phyloP scores from a whole-genome alignment of 2,113 vertebrate genomes.

The Tympanuchus pallidicinctus region DNA sequence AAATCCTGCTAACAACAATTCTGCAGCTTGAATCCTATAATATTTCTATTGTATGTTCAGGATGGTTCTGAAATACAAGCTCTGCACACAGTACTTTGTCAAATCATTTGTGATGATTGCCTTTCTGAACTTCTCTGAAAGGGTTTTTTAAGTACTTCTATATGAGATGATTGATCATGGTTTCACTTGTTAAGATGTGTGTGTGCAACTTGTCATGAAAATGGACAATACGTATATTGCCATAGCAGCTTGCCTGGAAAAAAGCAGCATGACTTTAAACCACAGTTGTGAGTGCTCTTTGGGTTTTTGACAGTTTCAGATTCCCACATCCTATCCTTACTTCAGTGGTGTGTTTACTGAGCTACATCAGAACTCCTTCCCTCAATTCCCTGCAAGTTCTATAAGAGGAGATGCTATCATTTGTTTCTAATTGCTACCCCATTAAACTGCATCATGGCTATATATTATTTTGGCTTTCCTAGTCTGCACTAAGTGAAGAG shows the following conservation, averaged over 20 bases:
- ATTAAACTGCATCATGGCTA: neutral
- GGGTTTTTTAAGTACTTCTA: neutral
- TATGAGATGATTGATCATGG: neutral
- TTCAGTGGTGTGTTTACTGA: neutral
- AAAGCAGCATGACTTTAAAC: neutral
- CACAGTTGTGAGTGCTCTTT: neutral
- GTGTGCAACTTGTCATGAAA: neutral
- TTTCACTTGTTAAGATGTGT: neutral
- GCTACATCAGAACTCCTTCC: neutral
- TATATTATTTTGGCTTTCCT: too few species aligned
- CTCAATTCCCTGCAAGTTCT: neutral
- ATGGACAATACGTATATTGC: neutral
- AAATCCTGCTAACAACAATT: neutral
- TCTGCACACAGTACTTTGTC: neutral
- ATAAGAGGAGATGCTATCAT: neutral
- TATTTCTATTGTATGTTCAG: neutral
- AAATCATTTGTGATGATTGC: neutral
- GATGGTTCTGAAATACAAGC: neutral
- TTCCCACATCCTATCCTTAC: neutral
- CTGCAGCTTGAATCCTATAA: neutral
- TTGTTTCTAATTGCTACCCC: neutral
- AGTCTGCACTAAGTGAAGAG: too few species aligned
- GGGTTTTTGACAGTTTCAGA: neutral
- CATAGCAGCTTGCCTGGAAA: neutral
- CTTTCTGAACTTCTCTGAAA: neutral